Evolutionary conservation across 2,888 invertebrate species (phyloP), one percentile per base, ranked within the genome.

Genomic region (Neoitamus cyanurus): DNA sequence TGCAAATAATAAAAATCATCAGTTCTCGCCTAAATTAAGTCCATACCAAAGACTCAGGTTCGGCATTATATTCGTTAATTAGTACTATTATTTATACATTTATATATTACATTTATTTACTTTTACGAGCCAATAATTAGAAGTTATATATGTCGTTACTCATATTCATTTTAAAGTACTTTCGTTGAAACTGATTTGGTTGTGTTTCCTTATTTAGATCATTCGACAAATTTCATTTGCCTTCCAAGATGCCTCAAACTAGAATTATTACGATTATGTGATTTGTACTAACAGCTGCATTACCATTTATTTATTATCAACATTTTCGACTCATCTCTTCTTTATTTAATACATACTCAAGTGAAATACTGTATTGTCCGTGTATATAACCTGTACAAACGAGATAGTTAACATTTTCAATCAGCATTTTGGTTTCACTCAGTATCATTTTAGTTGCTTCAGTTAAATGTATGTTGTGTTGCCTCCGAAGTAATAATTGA

Each of bases 11-110:
- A 83, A 83, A 84, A 48, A 83, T 86, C 86, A 86, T 85, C 86
- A 86, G 86, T 86, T 84, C 69, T 86, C 86, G 86, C 78, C 86
- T 86, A 85, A 85, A 86, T 84, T 84, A 86, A 83, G 82, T 84
- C 80, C 80, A 86, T 85, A 84, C 73, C 72, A 85, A 85, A 83
- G 46, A 83, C 70, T 77, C 85, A 86, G 86, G 86, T 86, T 86
- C 86, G 86, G 82, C 85, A 85, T 85, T 84, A 78, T 73, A 83
- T 84, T 84, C 78, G 77, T 85, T 86, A 85, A 82, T 83, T 48
- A 68, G 34, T 46, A 83, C 68, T 75, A 83, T 72, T 83, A 83
- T 73, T 83, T 58, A 58, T 83, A 58, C 36, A 83, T 48, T 48
- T 58, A 73, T 84, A 78, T 85, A 68, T 36, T 75, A 58, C 20